Conservation (phyloP, 2,113 vertebrate genomes). For the Colistium nudipinnis region DNA sequence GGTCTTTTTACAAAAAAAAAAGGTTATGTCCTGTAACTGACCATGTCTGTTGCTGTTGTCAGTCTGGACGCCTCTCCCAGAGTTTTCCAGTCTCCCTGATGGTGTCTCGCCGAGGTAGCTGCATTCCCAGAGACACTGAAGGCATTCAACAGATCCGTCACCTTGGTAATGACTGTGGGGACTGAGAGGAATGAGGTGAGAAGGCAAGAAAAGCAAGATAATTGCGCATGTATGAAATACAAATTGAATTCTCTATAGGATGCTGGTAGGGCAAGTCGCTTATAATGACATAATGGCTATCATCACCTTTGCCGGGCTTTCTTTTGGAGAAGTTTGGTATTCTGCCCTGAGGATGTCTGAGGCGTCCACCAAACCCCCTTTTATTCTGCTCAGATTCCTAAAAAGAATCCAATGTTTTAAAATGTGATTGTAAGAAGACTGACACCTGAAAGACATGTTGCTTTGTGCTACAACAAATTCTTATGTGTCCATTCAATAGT, state of each 20-base stretch:
- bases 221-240: conserved; percentile 15
- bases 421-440: background rate
- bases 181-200: conserved; percentile 80
- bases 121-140: conserved; percentile 64
- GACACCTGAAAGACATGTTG: background rate
- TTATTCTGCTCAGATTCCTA: conserved; percentile 68
- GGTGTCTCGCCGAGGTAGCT: conserved; percentile 74
- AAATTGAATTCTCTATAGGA: conserved; percentile 61
- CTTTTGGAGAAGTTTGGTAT: conserved; percentile 42
- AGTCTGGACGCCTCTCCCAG: conserved; percentile 82
- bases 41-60: conserved; percentile 81
- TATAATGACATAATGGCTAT: too few relatives aligned
- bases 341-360: conserved; percentile 37
- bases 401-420: background rate
- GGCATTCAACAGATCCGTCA: conserved; percentile 78
- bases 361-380: conserved; percentile 58
- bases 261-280: too few relatives aligned
- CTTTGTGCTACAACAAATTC: background rate
- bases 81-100: conserved; percentile 82
- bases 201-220: conserved; percentile 31
- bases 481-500: background rate
- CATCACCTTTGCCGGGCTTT: conserved; percentile 62
- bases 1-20: too few relatives aligned
- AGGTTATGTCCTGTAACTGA: conserved; percentile 82
- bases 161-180: conserved; percentile 76